Evolutionary conservation across 2,113 vertebrate genomes (phyloP), one percentile per base, ranked within the genome.

Genomic region (Egretta garzetta): DNA sequence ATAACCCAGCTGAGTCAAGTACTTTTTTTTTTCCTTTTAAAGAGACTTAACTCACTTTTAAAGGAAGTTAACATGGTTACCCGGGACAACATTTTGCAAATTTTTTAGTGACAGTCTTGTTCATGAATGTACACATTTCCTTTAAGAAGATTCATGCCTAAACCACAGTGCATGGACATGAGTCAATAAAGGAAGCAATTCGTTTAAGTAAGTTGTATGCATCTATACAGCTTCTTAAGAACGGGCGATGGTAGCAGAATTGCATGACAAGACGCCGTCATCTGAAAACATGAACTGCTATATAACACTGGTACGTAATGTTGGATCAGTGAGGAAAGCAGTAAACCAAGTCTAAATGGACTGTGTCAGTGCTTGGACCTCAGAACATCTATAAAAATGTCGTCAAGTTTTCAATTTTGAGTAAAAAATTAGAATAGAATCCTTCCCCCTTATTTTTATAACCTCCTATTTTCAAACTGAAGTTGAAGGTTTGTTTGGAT

Each of bases 181-280:
- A 96, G 86, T 95, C 93, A 95, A 79, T 96, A 96, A 95, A 94
- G 76, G 90, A 95, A 96, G 49, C 76, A 94, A 76, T 93, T 96
- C 30, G 72, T 96, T 33, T 21, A 75, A 88, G 33, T 21, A 75
- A 88, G 33, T 55, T 79, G 3, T 39, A 50, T 66, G 47, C n/a
- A 90, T 87, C 39, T 52, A 7, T n/a, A 84, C 3, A 49, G 49
- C 26, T 92, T 95, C 76, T 60, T 47, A n/a, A 93, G 77, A 88
- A 23, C 30, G 72, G 43, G 9, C 22, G 35, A 32, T 12, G 30
- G 23, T 56, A 75, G 39, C 60, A 77, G 43, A 52, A 41, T 26
- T 74, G 11, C 37, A 30, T n/a, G 67, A 39, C 33, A 66, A 68
- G 73, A 24, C 62, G 6, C 23, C 84, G 64, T 16, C 33, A 37